Conservation (phyloP, 2,888 invertebrate species). For the Caenorhabditis macrosperma region DNA sequence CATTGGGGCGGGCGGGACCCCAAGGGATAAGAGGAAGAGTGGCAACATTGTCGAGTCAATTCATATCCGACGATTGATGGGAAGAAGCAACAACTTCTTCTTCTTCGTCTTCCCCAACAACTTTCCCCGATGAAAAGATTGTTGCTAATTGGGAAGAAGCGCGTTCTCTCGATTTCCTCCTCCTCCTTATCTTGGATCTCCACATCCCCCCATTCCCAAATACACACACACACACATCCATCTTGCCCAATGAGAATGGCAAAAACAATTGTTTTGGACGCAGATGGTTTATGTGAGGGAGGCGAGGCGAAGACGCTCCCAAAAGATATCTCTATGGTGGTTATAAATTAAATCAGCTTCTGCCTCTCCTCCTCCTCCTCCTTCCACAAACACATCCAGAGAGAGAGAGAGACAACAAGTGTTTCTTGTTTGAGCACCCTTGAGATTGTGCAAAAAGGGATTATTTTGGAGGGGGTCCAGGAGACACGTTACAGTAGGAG, state of each 20-base stretch:
- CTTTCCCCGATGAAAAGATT: neutral
- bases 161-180: neutral
- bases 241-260: conserved; percentile 42
- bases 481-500: conserved; percentile 12
- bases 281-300: conserved; percentile 50
- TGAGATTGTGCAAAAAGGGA: conserved; percentile 46
- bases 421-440: conserved; percentile 52
- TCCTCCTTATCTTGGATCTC: conserved; percentile 30
- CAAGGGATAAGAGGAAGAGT: conserved; percentile 26
- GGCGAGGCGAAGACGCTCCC: conserved; percentile 3
- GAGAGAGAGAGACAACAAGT: conserved; percentile 24
- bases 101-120: neutral
- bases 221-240: conserved; percentile 35
- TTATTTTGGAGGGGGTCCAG: conserved; percentile 29
- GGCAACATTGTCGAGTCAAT: conserved; percentile 48
- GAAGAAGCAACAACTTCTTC: conserved; percentile 7
- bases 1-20: conserved; percentile 18
- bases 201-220: neutral
- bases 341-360: conserved; percentile 55
- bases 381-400: conserved; percentile 34
- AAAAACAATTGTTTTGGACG: conserved; percentile 58
- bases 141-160: neutral
- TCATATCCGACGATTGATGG: conserved; percentile 57
- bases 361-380: conserved; percentile 31
- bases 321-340: conserved; percentile 51